Conservation (phyloP, 2,113 vertebrate genomes). For the Triplophysa tibetana region DNA sequence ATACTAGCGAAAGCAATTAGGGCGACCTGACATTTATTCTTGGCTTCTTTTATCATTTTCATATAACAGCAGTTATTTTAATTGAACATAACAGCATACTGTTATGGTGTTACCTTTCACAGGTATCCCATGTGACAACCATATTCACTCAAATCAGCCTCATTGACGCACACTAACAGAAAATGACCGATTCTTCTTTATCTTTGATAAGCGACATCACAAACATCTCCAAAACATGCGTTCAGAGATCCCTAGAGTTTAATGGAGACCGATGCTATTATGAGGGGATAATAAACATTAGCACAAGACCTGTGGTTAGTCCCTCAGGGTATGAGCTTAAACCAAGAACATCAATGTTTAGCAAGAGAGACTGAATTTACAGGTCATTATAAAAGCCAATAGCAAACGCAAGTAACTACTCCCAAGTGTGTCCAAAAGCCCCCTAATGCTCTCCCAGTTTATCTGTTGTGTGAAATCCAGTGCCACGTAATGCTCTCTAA, state of each 20-base stretch:
- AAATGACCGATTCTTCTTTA: conserved; percentile 33
- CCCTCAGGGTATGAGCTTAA: conserved; percentile 59
- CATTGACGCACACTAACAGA: conserved; percentile 18
- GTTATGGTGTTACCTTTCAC: conserved; percentile 38
- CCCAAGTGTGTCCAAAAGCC: conserved; percentile 50
- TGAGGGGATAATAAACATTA: conserved; percentile 73
- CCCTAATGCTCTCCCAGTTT: neutral
- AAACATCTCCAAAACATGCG: conserved; percentile 53
- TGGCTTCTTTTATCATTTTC: conserved; percentile 9
- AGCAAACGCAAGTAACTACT: conserved; percentile 61
- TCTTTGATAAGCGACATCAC: conserved; percentile 43
- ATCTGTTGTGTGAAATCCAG: conserved; percentile 12
- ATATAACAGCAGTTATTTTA: conserved; percentile 21
- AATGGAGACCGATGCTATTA: conserved; percentile 62
- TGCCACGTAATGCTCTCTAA: neutral
- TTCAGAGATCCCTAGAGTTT: conserved; percentile 59
- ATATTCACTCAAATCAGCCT: neutral
- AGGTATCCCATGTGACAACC: neutral
- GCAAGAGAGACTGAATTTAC: conserved; percentile 69
- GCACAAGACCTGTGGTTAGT: conserved; percentile 62
- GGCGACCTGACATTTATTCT: neutral
- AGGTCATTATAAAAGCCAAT: conserved; percentile 73
- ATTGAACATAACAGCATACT: conserved; percentile 33
- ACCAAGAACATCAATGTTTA: conserved; percentile 63
- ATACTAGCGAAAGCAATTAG: neutral